Conservation (phyloP, 2,797 vertebrate genomes). For the Xenopus petersii region DNA sequence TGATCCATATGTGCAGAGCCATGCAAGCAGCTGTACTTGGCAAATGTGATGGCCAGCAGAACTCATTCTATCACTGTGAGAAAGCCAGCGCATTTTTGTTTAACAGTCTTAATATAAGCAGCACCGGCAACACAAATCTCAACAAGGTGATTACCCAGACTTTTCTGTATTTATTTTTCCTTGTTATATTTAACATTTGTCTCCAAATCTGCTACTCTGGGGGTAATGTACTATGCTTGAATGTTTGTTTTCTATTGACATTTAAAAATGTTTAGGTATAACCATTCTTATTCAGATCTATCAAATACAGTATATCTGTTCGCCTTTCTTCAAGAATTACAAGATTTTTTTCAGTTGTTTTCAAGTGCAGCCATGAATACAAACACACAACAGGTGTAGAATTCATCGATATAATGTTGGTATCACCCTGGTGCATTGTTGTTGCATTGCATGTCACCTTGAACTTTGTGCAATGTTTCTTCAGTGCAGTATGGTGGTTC, state of each 20-base stretch:
- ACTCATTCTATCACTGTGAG: conserved; percentile 81
- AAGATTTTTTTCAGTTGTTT: no score
- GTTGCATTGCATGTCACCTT: conserved; percentile 97
- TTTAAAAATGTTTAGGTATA: no score
- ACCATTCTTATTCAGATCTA: no score
- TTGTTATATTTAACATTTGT: no score
- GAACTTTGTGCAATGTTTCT: conserved; percentile 88
- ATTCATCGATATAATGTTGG: conserved; percentile 48
- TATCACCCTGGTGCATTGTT: conserved; percentile 97
- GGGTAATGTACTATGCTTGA: no score
- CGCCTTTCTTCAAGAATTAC: no score
- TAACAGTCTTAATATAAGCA: conserved; percentile 80
- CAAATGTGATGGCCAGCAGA: conserved; percentile 78
- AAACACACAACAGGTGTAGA: no score
- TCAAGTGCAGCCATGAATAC: no score
- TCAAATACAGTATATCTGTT: no score
- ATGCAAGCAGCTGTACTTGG: conserved; percentile 82
- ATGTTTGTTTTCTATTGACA: no score
- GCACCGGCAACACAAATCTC: conserved; percentile 70
- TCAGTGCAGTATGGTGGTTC: conserved; percentile 93
- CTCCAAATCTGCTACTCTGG: no score
- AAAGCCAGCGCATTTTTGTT: conserved; percentile 84
- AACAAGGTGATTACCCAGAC: conserved; percentile 70
- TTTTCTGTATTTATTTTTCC: no score
- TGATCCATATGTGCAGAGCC: conserved; percentile 83